Evolutionary conservation across 2,797 vertebrate genomes (phyloP).

Genomic region (Choloepus didactylus): DNA sequence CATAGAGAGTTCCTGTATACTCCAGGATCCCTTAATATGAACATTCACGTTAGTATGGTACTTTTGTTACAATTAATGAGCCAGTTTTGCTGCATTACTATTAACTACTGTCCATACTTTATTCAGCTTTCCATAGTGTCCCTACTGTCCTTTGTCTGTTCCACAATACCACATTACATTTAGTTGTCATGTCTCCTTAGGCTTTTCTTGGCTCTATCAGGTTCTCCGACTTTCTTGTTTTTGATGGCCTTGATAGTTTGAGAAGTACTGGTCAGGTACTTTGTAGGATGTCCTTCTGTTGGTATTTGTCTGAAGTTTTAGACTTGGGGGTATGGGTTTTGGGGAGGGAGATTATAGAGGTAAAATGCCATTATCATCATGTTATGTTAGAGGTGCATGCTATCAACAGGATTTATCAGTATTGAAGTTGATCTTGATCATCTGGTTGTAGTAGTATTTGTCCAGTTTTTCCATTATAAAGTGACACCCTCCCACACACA

Average conservation of each 20-base stretch:
- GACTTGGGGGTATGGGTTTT: neutral
- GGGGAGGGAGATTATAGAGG: neutral
- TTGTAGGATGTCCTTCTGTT: neutral
- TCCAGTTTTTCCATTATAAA: neutral
- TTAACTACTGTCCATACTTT: neutral
- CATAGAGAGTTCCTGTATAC: neutral
- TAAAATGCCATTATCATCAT: slow-evolving; percentile 1
- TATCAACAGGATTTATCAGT: neutral
- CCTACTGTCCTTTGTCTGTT: neutral
- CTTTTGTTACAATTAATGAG: neutral
- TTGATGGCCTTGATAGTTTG: neutral
- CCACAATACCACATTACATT: neutral
- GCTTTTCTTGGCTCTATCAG: neutral
- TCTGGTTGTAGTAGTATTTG: neutral
- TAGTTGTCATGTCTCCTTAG: slow-evolving; percentile 5
- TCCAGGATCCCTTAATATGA: too few species aligned
- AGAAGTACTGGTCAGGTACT: neutral
- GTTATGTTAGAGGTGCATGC: neutral
- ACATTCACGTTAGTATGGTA: neutral
- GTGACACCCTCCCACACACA: neutral
- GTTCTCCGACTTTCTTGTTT: slow-evolving; percentile 29
- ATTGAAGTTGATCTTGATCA: neutral
- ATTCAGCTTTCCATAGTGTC: neutral
- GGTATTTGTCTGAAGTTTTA: slow-evolving; percentile 21
- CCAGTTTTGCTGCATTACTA: neutral